Conservation (phyloP, 1,140 invertebrate genomes). For the Holotrichia oblita region DNA sequence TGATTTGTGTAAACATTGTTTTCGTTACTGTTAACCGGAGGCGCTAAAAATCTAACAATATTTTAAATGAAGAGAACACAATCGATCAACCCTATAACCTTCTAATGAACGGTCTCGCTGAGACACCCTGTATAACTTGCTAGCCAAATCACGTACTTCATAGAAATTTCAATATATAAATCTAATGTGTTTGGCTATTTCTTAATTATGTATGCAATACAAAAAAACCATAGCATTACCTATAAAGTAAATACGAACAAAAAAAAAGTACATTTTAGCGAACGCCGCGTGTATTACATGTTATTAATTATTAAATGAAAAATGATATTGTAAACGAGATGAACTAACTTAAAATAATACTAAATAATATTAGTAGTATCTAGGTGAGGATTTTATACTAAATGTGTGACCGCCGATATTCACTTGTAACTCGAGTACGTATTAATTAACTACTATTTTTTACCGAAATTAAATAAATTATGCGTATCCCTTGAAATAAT, state of each 20-base stretch:
- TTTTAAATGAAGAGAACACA: too few relatives aligned
- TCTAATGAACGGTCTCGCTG: too few relatives aligned
- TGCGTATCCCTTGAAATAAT: too few relatives aligned
- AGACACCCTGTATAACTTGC: too few relatives aligned
- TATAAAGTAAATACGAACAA: neutral
- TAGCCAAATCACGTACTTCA: too few relatives aligned
- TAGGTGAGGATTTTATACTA: conserved; percentile 17
- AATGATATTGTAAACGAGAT: neutral
- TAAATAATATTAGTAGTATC: neutral
- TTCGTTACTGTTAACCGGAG: too few relatives aligned
- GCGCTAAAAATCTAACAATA: too few relatives aligned
- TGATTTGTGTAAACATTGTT: too few relatives aligned
- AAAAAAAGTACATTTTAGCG: neutral
- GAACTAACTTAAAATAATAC: neutral
- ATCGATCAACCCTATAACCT: too few relatives aligned
- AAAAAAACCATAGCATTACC: too few relatives aligned
- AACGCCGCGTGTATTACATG: neutral
- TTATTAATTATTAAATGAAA: neutral
- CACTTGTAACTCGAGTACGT: neutral
- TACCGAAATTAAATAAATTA: conserved; percentile 10
- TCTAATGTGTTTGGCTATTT: neutral
- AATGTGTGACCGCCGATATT: conserved; percentile 10
- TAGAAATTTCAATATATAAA: neutral
- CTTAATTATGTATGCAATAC: neutral
- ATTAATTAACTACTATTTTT: conserved; percentile 1